Evolutionary conservation across 2,888 invertebrate species (phyloP).

Genomic region (Polylopha cassiicola): DNA sequence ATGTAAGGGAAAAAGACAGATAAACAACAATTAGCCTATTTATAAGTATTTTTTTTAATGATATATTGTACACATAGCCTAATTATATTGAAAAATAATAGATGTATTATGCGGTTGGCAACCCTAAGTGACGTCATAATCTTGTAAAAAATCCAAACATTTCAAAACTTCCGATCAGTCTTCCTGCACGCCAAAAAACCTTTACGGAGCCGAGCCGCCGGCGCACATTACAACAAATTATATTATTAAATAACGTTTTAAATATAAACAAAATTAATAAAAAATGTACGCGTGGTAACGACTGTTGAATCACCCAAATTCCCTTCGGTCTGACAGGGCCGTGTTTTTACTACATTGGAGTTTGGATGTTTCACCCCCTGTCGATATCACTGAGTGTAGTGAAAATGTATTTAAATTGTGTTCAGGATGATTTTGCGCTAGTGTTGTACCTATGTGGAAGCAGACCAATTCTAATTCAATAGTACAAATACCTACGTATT

Average conservation of each 20-base stretch:
- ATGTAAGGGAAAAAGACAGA: too few species aligned
- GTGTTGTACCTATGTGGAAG: slow-evolving; percentile 64
- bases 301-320: slow-evolving; percentile 41
- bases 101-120: too few species aligned
- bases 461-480: slow-evolving; percentile 40
- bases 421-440: slow-evolving; percentile 53
- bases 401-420: slow-evolving; percentile 65
- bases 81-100: too few species aligned
- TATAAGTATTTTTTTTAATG: too few species aligned
- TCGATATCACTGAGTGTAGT: slow-evolving; percentile 62
- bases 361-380: slow-evolving; percentile 35
- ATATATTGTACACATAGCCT: too few species aligned
- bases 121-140: not conserved
- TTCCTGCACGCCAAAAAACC: slow-evolving; percentile 59
- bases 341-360: slow-evolving; percentile 46
- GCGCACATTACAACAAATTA: slow-evolving; percentile 74
- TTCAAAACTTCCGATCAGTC: slow-evolving; percentile 61
- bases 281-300: slow-evolving; percentile 68
- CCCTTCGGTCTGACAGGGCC: slow-evolving; percentile 43
- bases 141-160: slow-evolving; percentile 10
- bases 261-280: slow-evolving; percentile 72
- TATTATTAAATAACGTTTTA: slow-evolving; percentile 73
- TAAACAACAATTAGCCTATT: too few species aligned
- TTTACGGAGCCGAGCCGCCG: slow-evolving; percentile 44
- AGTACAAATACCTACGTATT: slow-evolving; percentile 65